Evolutionary conservation across 2,797 vertebrate genomes (phyloP), one percentile per base, ranked within the genome.

Genomic region (Odontamblyopus lacepedii): DNA sequence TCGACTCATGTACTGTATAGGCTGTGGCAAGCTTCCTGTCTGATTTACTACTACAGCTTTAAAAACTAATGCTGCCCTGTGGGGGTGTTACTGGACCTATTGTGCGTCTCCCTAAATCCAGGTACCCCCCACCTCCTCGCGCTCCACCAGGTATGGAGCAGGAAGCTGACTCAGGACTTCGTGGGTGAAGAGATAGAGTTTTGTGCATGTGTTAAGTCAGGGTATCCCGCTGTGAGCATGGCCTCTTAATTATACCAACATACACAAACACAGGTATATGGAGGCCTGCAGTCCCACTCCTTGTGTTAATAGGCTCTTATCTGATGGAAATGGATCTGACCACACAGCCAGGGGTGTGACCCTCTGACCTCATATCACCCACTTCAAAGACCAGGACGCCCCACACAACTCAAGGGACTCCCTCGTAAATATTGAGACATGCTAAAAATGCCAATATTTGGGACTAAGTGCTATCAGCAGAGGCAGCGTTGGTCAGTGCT

Each of bases 291-390:
- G 63, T 79, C 77, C 74, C 32, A 3, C 69, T 80, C 66, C 56
- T 72, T 70, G 74, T 50, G 69, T 84, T 79, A 86, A 87, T 87
- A 78, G 86, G 75, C 66, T 77, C 76, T 87, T 91, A 89, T 92
- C 89, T 90, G 88, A 90, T 91, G 79, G 76, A 88, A 92, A 80
- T 38, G 68, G 86, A 91, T 85, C 87, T 51, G 71, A 79, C 67
- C 16, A n/a, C 83, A 84, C 87, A 88, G 81, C 69, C 78, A 79
- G 85, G 67, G 79, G 76, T 85, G 84, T 77, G 77, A 87, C 87
- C 88, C 83, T 69, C 12, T 71, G 80, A 53, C 87, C 84, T 76
- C 70, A 38, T 26, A 70, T 75, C 69, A 85, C 72, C 15, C 74
- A 80, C 76, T 81, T 79, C 78, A 79, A 69, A 78, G 65, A 55